Evolutionary conservation across 2,797 vertebrate species (phyloP).

Genomic region (Thunnus albacares): DNA sequence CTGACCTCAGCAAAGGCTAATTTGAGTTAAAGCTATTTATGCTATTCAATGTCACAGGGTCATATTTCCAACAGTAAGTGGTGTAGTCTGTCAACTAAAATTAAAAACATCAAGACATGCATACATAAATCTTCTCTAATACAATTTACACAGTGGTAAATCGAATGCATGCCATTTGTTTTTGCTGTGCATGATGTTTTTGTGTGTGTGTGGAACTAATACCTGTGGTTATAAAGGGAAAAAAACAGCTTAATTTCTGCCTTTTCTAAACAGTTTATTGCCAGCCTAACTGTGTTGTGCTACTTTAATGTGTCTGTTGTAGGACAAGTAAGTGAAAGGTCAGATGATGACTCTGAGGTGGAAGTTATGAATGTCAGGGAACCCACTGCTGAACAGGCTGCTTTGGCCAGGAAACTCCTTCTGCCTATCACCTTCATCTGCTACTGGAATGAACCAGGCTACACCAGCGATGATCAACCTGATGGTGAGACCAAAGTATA

Average conservation of each 20-base stretch:
- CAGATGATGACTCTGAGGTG: slow-evolving; percentile 82
- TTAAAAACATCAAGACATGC: slow-evolving; percentile 4
- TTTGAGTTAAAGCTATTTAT: slow-evolving; percentile 32
- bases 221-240: slow-evolving; percentile 24
- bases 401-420: slow-evolving; percentile 89
- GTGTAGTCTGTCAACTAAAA: slow-evolving; percentile 14
- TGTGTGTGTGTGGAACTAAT: slow-evolving; percentile 75
- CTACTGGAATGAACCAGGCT: slow-evolving; percentile 94
- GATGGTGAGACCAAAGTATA: slow-evolving; percentile 88
- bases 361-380: slow-evolving; percentile 90
- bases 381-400: slow-evolving; percentile 91
- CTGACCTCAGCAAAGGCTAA: slow-evolving; percentile 45
- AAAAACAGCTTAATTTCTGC: slow-evolving; percentile 20
- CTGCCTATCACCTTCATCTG: slow-evolving; percentile 96
- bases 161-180: slow-evolving; percentile 71
- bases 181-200: slow-evolving; percentile 73
- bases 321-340: slow-evolving; percentile 64
- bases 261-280: background rate
- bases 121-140: slow-evolving; percentile 25
- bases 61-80: slow-evolving; percentile 18
- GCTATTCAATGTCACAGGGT: slow-evolving; percentile 19
- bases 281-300: slow-evolving; percentile 19
- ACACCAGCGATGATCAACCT: slow-evolving; percentile 90
- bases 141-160: slow-evolving; percentile 38
- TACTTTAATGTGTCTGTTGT: slow-evolving; percentile 41